Evolutionary conservation across 2,797 vertebrate species (phyloP).

Genomic region (Propithecus perrieri): DNA sequence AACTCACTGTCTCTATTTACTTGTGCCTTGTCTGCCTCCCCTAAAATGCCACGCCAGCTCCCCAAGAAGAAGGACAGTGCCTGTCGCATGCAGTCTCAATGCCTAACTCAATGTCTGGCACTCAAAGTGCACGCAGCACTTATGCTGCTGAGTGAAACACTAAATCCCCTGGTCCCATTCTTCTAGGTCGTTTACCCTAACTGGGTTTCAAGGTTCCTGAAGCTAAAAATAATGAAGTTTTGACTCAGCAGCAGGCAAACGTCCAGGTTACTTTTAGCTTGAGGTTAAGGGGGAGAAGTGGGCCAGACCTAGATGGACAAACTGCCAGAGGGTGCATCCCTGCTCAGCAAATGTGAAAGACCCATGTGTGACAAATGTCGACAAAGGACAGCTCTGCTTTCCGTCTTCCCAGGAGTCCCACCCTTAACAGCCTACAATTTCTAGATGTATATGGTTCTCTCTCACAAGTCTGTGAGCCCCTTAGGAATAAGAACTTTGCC

Average conservation of each 20-base stretch:
- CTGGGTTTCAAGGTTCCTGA: constrained; percentile 54
- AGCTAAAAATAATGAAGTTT: constrained; percentile 70
- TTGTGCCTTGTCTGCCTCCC: not conserved
- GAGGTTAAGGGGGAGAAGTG: constrained; percentile 53
- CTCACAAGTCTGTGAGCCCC: not conserved
- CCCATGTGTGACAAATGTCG: fast-evolving
- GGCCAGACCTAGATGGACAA: constrained; percentile 33
- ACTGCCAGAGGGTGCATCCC: not conserved
- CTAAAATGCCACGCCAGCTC: not conserved
- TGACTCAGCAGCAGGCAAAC: constrained; percentile 66
- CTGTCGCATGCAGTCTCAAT: not conserved
- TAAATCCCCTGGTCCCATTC: not conserved
- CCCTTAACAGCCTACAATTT: not conserved
- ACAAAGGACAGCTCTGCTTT: not conserved
- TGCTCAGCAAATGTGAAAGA: not conserved
- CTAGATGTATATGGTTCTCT: constrained; percentile 10
- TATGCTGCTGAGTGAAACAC: not conserved
- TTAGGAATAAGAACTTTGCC: not conserved
- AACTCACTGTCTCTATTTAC: not conserved
- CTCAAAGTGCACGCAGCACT: not conserved
- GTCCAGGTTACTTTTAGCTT: constrained; percentile 60
- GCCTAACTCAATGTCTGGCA: not conserved
- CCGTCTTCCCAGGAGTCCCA: not conserved
- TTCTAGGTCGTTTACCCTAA: constrained; percentile 53
- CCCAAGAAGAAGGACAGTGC: not conserved